Percentiles rank a stretch among this genome's conserved stretches.
Conservation (phyloP, 2,888 invertebrate species). For the Nudaria mundana region DNA sequence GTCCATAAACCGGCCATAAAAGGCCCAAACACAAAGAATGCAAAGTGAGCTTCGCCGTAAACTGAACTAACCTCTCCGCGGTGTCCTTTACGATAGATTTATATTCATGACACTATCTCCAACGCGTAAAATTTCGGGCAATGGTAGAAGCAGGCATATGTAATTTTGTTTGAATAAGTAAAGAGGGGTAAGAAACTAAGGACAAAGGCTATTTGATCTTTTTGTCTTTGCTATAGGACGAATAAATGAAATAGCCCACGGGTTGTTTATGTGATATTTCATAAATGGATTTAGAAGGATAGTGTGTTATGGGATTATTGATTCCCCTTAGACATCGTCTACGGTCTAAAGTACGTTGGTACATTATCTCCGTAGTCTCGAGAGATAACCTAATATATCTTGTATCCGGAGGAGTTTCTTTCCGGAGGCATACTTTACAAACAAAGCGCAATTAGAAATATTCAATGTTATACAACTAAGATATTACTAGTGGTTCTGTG, state of each 20-base stretch:
- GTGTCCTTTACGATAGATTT: constrained; percentile 80
- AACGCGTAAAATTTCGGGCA: constrained; percentile 80
- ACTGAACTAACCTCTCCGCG: constrained; percentile 65
- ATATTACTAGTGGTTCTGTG: too few relatives aligned
- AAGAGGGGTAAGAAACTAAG: constrained; percentile 62
- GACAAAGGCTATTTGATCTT: constrained; percentile 80
- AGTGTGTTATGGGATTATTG: constrained; percentile 64
- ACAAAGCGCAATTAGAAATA: constrained; percentile 3
- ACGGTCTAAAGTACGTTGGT: constrained; percentile 40
- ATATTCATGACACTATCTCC: constrained; percentile 80
- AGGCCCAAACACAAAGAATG: constrained; percentile 75
- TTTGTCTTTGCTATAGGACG: constrained; percentile 53
- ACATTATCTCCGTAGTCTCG: constrained; percentile 46
- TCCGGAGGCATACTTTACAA: constrained; percentile 22
- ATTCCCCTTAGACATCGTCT: constrained; percentile 48
- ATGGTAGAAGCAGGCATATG: constrained; percentile 79
- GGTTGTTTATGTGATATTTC: constrained; percentile 70
- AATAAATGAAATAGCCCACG: constrained; percentile 68
- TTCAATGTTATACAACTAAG: neutral
- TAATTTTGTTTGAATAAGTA: constrained; percentile 82
- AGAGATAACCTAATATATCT: constrained; percentile 46
- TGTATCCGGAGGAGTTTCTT: constrained; percentile 30
- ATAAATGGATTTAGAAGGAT: constrained; percentile 73
- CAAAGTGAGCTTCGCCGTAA: constrained; percentile 77
- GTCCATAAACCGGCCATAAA: constrained; percentile 77